Conservation (phyloP, 2,113 vertebrate species). For the Burhinus bistriatus region DNA sequence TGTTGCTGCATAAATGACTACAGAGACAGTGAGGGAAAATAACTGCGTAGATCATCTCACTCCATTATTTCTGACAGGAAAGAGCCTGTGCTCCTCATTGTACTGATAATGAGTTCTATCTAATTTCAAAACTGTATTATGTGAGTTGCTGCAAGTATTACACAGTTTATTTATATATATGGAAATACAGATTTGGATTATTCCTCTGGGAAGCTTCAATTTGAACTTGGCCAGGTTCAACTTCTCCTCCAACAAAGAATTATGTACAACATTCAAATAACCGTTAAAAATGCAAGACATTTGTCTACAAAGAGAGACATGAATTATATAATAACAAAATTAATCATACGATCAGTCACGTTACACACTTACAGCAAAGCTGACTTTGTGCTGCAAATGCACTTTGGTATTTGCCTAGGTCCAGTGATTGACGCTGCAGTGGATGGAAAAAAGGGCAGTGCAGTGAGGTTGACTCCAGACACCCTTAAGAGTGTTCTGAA, state of each 20-base stretch:
- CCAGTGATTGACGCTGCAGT: background rate
- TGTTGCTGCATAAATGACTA: slow-evolving; percentile 9
- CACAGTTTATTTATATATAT: slow-evolving; percentile 55
- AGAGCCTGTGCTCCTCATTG: slow-evolving; percentile 30
- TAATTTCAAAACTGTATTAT: slow-evolving; percentile 54
- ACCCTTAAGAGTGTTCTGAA: background rate
- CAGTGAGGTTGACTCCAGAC: background rate
- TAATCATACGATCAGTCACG: rapidly evolving
- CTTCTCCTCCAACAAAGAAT: slow-evolving; percentile 10
- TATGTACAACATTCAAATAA: background rate
- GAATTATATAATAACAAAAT: background rate
- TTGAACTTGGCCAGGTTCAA: slow-evolving; percentile 38
- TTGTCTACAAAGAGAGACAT: background rate
- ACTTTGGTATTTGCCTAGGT: background rate
- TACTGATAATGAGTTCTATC: slow-evolving; percentile 53
- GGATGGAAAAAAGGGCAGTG: background rate
- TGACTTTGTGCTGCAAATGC: background rate
- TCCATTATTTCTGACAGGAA: slow-evolving; percentile 68
- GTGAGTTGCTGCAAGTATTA: slow-evolving; percentile 29
- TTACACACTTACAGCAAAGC: background rate
- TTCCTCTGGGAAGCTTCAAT: slow-evolving; percentile 35
- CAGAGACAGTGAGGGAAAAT: slow-evolving; percentile 5
- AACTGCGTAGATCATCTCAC: slow-evolving; percentile 46
- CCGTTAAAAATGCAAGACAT: background rate
- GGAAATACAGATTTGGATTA: slow-evolving; percentile 55